Evolutionary conservation across 2,797 vertebrate genomes (phyloP).

Genomic region (Lerista edwardsae): DNA sequence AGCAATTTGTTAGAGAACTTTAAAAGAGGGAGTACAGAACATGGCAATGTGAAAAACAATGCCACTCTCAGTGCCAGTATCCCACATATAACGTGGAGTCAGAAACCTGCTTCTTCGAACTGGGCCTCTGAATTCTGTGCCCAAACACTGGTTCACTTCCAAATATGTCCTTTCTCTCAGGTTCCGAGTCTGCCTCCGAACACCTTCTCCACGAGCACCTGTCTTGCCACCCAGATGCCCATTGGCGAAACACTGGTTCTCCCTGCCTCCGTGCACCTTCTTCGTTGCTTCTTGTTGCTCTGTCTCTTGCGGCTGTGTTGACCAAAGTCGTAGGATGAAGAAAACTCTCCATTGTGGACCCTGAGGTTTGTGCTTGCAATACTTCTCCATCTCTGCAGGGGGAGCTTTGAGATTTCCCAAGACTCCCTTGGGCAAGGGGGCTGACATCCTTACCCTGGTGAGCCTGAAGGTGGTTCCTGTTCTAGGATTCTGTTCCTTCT

Average conservation of each 20-base stretch:
- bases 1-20: too few relatives aligned
- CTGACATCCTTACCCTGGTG: neutral
- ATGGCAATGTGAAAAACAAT: too few relatives aligned
- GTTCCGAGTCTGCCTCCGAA: neutral
- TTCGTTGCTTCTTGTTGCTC: neutral
- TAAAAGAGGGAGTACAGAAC: too few relatives aligned
- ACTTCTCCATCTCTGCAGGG: conserved; percentile 46
- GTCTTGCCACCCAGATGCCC: neutral
- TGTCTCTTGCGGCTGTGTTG: conserved; percentile 13
- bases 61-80: too few relatives aligned
- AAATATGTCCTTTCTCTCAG: neutral
- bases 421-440: neutral
- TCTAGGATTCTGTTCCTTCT: neutral
- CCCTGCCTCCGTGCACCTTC: neutral
- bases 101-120: too few relatives aligned
- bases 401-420: neutral
- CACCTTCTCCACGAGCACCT: neutral
- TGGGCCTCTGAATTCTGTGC: too few relatives aligned
- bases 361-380: neutral
- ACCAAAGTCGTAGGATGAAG: conserved; percentile 61
- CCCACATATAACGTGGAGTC: too few relatives aligned
- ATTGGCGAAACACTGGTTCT: neutral
- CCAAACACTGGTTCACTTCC: neutral
- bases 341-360: conserved; percentile 10
- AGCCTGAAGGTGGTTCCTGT: neutral